Percentiles rank a stretch among this genome's conserved stretches.
Evolutionary conservation across 2,888 invertebrate genomes (phyloP).

Genomic region (Andrena chrysosceles): DNA sequence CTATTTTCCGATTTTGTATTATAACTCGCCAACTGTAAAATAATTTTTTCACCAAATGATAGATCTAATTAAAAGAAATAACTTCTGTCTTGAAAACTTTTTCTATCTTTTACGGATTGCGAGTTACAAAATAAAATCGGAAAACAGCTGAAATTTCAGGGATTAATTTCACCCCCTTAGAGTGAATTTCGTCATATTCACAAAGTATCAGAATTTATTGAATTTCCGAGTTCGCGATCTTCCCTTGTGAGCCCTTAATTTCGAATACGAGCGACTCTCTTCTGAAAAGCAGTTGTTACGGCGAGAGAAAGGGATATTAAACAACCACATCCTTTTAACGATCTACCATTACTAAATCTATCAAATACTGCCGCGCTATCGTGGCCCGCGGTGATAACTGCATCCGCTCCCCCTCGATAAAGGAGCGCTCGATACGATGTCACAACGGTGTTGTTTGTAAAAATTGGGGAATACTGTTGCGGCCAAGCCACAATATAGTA

Average conservation of each 20-base stretch:
- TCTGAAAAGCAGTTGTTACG: not conserved
- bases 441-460: slow-evolving; percentile 60
- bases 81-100: too few species aligned
- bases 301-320: slow-evolving; percentile 47
- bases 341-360: slow-evolving; percentile 68
- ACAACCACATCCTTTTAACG: slow-evolving; percentile 71
- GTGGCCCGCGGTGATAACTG: slow-evolving; percentile 71
- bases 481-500: not conserved
- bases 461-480: slow-evolving; percentile 52
- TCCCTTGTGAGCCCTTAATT: not conserved
- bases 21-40: too few species aligned
- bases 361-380: slow-evolving; percentile 70
- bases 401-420: slow-evolving; percentile 77
- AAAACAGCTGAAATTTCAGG: too few species aligned
- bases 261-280: not conserved
- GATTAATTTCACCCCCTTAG: too few species aligned
- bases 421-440: slow-evolving; percentile 66
- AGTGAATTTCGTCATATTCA: too few species aligned
- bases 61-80: too few species aligned
- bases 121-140: too few species aligned
- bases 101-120: too few species aligned
- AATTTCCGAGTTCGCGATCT: too few species aligned
- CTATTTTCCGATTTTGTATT: too few species aligned
- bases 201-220: too few species aligned
- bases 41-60: too few species aligned